phyloP scores from a whole-genome alignment of 2,113 vertebrate species.

The Neoarius graeffei region DNA sequence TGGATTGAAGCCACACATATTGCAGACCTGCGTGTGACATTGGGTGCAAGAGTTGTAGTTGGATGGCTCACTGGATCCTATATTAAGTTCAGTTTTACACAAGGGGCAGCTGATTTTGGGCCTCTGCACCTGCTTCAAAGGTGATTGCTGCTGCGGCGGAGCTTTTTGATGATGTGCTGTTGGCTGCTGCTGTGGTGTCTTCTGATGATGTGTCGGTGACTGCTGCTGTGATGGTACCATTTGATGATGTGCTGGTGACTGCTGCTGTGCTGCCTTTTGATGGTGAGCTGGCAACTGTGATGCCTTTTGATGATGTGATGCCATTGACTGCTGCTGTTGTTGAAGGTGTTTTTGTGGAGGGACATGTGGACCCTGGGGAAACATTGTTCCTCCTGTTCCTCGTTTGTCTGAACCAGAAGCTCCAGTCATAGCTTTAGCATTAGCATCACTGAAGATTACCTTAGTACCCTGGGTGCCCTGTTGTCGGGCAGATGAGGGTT shows the following conservation, averaged over 20 bases:
- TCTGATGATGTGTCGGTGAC: constrained; percentile 61
- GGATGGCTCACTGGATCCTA: constrained; percentile 79
- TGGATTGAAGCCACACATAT: constrained; percentile 97
- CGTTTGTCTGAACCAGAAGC: constrained; percentile 58
- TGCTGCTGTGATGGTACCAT: constrained; percentile 64
- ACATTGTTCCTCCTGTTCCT: constrained; percentile 18
- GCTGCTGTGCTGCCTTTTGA: constrained; percentile 62
- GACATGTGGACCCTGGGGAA: constrained; percentile 41
- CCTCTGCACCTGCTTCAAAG: constrained; percentile 74
- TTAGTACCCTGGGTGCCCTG: constrained; percentile 74
- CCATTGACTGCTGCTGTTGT: constrained; percentile 58
- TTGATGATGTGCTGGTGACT: constrained; percentile 57
- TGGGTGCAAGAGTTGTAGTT: constrained; percentile 94
- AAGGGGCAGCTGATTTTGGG: constrained; percentile 87
- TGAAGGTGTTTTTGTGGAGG: constrained; percentile 58
- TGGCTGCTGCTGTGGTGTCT: constrained; percentile 58
- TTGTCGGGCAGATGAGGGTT: constrained; percentile 75
- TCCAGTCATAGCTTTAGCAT: constrained; percentile 74
- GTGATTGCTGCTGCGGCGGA: constrained; percentile 52
- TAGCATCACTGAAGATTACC: constrained; percentile 90
- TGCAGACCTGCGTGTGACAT: constrained; percentile 93
- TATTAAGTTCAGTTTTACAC: constrained; percentile 92
- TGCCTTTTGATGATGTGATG: constrained; percentile 58
- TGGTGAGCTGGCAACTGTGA: constrained; percentile 56
- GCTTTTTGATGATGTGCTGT: constrained; percentile 61